Percentiles rank a stretch among this genome's conserved stretches.
These are phyloP conservation scores for Cygnus olor DNA, from an alignment of 2,797 vertebrate genomes.

Conservation along the genomic window DNA sequence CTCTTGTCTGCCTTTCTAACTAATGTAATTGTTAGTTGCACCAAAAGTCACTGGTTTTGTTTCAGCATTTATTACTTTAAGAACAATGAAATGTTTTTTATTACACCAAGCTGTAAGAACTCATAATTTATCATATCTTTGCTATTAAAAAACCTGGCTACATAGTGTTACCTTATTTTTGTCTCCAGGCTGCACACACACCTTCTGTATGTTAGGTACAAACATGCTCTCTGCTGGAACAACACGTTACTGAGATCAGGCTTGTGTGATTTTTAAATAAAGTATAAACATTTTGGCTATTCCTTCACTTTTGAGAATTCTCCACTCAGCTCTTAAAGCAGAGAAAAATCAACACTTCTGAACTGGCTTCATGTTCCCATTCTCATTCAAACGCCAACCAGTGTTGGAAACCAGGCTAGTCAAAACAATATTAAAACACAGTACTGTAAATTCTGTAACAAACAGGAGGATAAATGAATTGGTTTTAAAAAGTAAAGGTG, in stretches of 20 bases:
- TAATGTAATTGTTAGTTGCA: background rate
- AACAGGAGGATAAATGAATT: background rate
- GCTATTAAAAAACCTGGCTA: background rate
- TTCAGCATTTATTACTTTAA: background rate
- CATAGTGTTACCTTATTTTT: background rate
- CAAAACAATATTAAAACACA: constrained; percentile 1
- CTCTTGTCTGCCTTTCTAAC: background rate
- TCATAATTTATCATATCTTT: background rate
- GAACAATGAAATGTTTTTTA: background rate
- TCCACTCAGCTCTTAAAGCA: background rate
- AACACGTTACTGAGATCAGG: background rate
- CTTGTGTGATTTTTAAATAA: background rate
- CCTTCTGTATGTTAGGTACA: background rate
- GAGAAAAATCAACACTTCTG: background rate
- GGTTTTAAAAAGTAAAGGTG: background rate
- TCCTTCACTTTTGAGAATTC: background rate
- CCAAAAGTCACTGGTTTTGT: background rate
- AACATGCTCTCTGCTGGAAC: background rate
- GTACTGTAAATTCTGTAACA: background rate
- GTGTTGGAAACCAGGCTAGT: background rate
- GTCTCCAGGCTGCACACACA: background rate
- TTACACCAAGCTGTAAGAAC: background rate
- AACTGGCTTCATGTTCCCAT: background rate
- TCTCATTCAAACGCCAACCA: background rate
- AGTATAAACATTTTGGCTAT: background rate